Conservation (phyloP, 2,888 invertebrate species). For the Branchellion lobata region DNA sequence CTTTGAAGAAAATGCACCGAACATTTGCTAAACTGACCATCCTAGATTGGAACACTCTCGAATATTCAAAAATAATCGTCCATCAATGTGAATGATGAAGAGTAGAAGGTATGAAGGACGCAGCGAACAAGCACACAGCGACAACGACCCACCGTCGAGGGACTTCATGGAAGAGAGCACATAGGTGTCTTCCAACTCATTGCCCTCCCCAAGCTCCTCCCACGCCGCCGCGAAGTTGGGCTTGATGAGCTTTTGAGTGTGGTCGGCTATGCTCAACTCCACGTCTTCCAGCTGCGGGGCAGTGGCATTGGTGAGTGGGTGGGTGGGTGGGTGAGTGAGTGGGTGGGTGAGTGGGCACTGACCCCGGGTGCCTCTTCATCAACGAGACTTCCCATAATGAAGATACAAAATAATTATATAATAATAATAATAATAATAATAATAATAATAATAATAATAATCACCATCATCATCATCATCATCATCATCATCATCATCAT, state of each 20-base stretch:
- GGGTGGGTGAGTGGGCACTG: no score
- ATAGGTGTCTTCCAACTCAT: constrained; percentile 88
- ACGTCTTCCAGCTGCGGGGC: constrained; percentile 77
- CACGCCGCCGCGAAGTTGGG: constrained; percentile 78
- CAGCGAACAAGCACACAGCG: background rate
- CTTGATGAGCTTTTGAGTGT: constrained; percentile 77
- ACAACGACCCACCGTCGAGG: constrained; percentile 67
- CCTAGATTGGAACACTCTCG: background rate
- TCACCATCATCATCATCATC: no score
- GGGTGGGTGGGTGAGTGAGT: background rate
- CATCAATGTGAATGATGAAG: no score
- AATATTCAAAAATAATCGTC: background rate
- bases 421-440: no score
- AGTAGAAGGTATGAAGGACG: no score
- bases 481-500: no score
- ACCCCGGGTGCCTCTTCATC: background rate
- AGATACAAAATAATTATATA: no score
- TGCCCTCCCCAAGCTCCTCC: constrained; percentile 71
- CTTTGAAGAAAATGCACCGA: background rate
- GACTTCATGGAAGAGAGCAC: constrained; percentile 77
- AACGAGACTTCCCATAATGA: background rate
- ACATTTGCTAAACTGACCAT: background rate
- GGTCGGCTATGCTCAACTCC: constrained; percentile 80
- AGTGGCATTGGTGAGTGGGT: background rate
- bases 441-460: no score